Evolutionary conservation across 2,888 invertebrate genomes (phyloP).

Genomic region (Patella pellucida): DNA sequence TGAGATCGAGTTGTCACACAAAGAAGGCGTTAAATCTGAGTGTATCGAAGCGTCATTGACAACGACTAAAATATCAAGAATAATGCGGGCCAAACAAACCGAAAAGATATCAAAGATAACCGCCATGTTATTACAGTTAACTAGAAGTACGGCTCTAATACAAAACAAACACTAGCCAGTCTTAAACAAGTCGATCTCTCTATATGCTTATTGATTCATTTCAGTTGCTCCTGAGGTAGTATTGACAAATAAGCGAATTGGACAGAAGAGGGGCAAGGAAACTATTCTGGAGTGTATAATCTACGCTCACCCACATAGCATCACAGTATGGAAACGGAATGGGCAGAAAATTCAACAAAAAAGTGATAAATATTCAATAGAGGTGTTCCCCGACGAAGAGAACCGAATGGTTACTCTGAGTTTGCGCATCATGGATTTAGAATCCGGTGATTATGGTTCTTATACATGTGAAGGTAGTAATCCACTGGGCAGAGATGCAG

Average conservation of each 20-base stretch:
- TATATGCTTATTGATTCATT: conserved; percentile 6
- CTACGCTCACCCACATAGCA: conserved; percentile 51
- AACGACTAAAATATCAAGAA: conserved; percentile 1
- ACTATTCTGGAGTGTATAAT: conserved; percentile 59
- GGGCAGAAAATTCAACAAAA: conserved; percentile 35
- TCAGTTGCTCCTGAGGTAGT: conserved; percentile 53
- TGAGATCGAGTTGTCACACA: conserved; percentile 6
- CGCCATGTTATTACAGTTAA: conserved; percentile 1
- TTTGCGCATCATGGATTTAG: conserved; percentile 46
- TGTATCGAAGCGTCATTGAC: conserved; percentile 9
- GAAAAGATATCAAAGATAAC: conserved; percentile 11
- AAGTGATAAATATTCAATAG: conserved; percentile 37
- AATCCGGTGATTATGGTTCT: conserved; percentile 45
- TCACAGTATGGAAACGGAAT: conserved; percentile 49
- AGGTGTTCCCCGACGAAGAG: conserved; percentile 34
- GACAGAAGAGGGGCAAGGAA: conserved; percentile 48
- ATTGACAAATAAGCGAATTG: conserved; percentile 48
- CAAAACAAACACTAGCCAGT: conserved; percentile 9
- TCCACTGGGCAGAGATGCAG: conserved; percentile 43
- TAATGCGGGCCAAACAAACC: not conserved
- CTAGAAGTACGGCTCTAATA: not conserved
- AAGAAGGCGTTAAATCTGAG: conserved; percentile 5
- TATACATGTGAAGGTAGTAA: conserved; percentile 52
- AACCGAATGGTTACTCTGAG: conserved; percentile 38
- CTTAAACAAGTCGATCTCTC: not conserved